Percentiles rank a stretch among this genome's conserved stretches.
Conservation (phyloP, 2,797 vertebrate genomes). For the Lepilemur ruficaudatus region DNA sequence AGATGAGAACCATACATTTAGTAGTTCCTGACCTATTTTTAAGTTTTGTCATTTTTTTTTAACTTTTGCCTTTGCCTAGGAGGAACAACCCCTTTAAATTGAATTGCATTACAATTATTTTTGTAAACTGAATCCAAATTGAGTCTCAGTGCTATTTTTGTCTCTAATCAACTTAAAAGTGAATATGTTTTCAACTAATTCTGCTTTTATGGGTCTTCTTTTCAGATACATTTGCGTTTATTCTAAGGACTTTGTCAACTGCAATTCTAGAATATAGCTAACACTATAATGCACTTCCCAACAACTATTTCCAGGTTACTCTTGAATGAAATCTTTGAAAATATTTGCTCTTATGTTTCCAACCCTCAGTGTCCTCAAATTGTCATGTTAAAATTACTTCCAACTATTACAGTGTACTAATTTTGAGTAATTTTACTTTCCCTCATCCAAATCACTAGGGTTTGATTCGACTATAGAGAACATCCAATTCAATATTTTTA, state of each 20-base stretch:
- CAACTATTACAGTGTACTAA: slow-evolving; percentile 32
- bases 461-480: not conserved
- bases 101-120: slow-evolving; percentile 60
- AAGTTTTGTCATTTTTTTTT: slow-evolving; percentile 27
- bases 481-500: not conserved
- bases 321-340: slow-evolving; percentile 70
- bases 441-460: not conserved
- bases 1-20: slow-evolving; percentile 52
- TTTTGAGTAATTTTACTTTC: slow-evolving; percentile 1
- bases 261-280: slow-evolving; percentile 59
- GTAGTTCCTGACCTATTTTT: slow-evolving; percentile 54
- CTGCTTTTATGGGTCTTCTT: slow-evolving; percentile 58
- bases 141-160: slow-evolving; percentile 57
- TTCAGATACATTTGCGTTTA: slow-evolving; percentile 22
- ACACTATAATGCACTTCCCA: slow-evolving; percentile 56
- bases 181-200: slow-evolving; percentile 51
- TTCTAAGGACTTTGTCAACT: slow-evolving; percentile 38
- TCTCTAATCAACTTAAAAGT: slow-evolving; percentile 38
- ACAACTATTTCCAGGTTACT: slow-evolving; percentile 72
- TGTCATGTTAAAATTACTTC: slow-evolving; percentile 67
- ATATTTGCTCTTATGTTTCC: slow-evolving; percentile 67
- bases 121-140: slow-evolving; percentile 42
- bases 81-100: slow-evolving; percentile 45
- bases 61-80: slow-evolving; percentile 5
- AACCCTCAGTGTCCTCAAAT: slow-evolving; percentile 56